These are phyloP conservation scores for Amiota mariae DNA, from an alignment of 2,888 invertebrate species.

Conservation along the genomic window DNA sequence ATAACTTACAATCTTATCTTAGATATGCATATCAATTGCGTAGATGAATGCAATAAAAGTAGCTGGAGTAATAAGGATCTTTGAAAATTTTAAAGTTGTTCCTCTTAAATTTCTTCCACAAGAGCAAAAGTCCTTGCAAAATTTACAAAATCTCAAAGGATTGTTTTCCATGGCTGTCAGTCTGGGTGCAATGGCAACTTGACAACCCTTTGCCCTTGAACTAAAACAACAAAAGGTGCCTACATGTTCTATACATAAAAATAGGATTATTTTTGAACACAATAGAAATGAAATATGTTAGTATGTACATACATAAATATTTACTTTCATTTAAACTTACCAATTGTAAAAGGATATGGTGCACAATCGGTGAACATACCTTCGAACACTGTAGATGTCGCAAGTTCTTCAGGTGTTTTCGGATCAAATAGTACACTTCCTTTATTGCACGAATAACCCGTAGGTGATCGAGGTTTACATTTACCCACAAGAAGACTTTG, in stretches of 20 bases:
- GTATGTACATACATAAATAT: too few relatives aligned
- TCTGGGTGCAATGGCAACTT: constrained; percentile 23
- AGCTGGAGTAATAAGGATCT: too few relatives aligned
- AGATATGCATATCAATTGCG: too few relatives aligned
- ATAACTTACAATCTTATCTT: too few relatives aligned
- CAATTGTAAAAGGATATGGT: constrained; percentile 29
- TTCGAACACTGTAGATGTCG: background rate
- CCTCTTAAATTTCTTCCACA: too few relatives aligned
- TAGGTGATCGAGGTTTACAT: background rate
- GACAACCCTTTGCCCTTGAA: constrained; percentile 41
- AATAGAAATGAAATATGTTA: background rate
- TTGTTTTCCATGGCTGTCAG: background rate
- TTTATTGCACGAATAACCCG: background rate
- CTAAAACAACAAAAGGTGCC: constrained; percentile 45
- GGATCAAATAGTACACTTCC: background rate
- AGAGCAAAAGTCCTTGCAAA: constrained; percentile 15
- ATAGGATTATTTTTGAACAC: background rate
- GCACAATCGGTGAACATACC: constrained; percentile 26
- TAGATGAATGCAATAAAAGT: too few relatives aligned
- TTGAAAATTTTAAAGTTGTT: too few relatives aligned
- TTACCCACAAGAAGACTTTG: background rate
- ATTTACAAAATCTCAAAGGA: constrained; percentile 22
- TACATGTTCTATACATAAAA: constrained; percentile 24
- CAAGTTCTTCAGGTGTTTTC: background rate
- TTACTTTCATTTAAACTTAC: constrained; percentile 29